Evolutionary conservation across 2,797 vertebrate species (phyloP), one percentile per base, ranked within the genome.

Genomic region (Clarias laeviceps): DNA sequence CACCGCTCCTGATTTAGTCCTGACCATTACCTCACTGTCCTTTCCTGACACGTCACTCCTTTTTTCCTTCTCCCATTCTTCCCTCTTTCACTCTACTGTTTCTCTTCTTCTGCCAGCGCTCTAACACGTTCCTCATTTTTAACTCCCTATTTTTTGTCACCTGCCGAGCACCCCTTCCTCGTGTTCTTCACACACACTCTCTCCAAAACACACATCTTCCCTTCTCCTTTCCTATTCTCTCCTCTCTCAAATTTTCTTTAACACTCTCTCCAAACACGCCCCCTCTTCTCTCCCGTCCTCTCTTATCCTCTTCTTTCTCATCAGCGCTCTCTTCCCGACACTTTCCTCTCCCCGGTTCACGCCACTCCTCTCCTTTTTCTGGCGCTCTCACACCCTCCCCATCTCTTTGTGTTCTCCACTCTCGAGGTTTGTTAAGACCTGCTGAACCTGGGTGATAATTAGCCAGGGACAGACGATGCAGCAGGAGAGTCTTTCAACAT

Each of bases 391-490:
- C 76, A 73, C 83, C 18, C 83, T 83, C 85, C 50, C 82, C 80
- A 59, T 82, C 79, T 87, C 87, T 87, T 84, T 88, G 80, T 82
- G 66, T 88, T 84, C 86, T 88, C 69, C 82, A 83, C 90, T 89
- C 88, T 62, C 61, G 84, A 88, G 90, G 83, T 91, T 91, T 88
- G 88, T 91, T 92, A 91, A 89, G 85, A 84, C 87, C 74, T 89
- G 85, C 81, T 80, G 84, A 90, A 90, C 86, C 86, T 82, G 87
- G 84, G 90, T 91, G 91, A 87, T 92, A 91, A 92, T 92, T 92
- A 91, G 90, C 87, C 88, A 89, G 90, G 90, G 90, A 91, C 89
- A 85, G 84, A 83, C 85, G 68, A 84, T 86, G 82, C 90, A 90
- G 88, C 85, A 87, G 88, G 79, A 87, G 87, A 83, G 86, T 84